Conservation (phyloP, 2,113 vertebrate species). For the Elaphurus davidianus region DNA sequence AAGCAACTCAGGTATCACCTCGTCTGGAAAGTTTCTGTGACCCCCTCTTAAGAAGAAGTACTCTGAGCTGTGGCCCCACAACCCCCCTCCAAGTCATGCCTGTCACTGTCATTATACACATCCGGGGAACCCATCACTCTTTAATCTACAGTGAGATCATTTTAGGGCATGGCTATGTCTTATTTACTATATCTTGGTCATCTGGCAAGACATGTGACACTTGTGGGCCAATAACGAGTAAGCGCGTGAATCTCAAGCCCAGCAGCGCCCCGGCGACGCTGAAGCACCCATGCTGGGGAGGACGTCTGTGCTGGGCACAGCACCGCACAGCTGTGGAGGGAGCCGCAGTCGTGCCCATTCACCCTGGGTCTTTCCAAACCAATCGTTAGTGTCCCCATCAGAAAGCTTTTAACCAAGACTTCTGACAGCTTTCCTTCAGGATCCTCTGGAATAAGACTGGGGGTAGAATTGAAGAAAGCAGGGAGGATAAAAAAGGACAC, state of each 20-base stretch:
- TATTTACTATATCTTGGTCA: neutral
- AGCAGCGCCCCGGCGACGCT: neutral
- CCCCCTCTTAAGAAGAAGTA: neutral
- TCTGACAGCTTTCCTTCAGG: constrained; percentile 62
- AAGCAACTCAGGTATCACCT: neutral
- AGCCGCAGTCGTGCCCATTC: neutral
- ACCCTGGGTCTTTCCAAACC: constrained; percentile 60
- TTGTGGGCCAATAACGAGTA: neutral
- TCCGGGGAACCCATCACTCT: too few species aligned
- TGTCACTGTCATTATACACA: neutral
- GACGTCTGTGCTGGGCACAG: neutral
- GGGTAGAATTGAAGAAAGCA: neutral
- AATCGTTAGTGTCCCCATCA: constrained; percentile 47
- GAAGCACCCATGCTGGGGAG: neutral
- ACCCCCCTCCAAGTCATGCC: neutral
- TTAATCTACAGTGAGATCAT: neutral
- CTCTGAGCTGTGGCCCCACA: neutral
- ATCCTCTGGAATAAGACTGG: neutral
- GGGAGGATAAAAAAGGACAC: neutral
- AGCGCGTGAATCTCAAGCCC: neutral
- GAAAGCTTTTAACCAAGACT: constrained; percentile 62
- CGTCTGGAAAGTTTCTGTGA: neutral
- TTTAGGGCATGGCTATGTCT: neutral
- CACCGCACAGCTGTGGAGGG: neutral
- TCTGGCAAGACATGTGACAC: neutral